Base-by-base conservation (phyloP, 2,113 vertebrate genomes). In the Ophthalmolycus amberensis region DNA sequence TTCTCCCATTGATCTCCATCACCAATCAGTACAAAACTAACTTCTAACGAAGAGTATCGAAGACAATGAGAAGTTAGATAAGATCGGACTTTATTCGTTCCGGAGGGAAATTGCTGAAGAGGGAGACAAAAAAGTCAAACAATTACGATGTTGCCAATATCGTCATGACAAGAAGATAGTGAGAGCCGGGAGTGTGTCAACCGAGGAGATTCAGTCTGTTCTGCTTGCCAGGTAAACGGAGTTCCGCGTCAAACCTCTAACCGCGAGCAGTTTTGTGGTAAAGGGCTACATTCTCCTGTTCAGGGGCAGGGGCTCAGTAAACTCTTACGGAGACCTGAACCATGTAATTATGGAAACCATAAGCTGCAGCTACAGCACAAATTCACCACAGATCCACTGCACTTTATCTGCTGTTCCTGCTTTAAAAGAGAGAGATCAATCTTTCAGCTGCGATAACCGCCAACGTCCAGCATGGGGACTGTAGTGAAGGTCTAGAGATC, bases 341-440 rank as follows among this genome's bases (percentile, higher is more conserved):
- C 79, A n/a, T 94, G 87, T 92, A 91, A 95, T 95, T 94, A 94
- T 87, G 80, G 87, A 79, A 75, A 85, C 85, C 83, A 71, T 90
- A 90, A 93, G 85, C 85, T 94, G 92, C 90, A 92, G 86, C 89
- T 84, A 83, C 86, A 94, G 93, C 92, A 93, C 87, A 93, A 94
- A 92, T 85, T 90, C 81, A 90, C 93, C 93, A 67, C 92, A 92
- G 72, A 84, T 85, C 86, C 72, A 16, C 60, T 79, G 77, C 79
- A 86, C 78, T 91, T 90, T 88, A 90, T 91, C 88, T 85, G 75
- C 84, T 85, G 75, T 81, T 81, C 81, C 79, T 78, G 82, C 63
- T 88, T 73, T 83, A 82, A 83, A 75, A 76, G 83, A 78, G 79
- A 80, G 73, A 86, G 67, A 92, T 88, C 79, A 88, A 77, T 85